phyloP scores from a whole-genome alignment of 1,140 invertebrate genomes.

The Cyclargus thomasi region DNA sequence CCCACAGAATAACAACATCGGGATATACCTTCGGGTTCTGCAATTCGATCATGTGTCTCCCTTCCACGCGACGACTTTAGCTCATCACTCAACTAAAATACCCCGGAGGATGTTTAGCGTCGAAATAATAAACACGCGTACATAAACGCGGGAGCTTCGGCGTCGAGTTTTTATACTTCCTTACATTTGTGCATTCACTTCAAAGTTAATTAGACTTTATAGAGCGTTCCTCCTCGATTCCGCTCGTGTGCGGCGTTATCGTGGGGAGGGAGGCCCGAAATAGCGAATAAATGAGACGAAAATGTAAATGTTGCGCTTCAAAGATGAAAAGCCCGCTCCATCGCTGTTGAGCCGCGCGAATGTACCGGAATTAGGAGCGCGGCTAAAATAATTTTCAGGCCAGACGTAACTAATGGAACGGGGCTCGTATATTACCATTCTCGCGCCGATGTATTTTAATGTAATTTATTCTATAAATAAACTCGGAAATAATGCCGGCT shows the following conservation, averaged over 20 bases:
- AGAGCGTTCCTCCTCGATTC: conserved; percentile 73
- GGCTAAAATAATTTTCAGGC: conserved; percentile 67
- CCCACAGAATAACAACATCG: conserved; percentile 62
- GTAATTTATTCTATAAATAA: conserved; percentile 16
- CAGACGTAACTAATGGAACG: conserved; percentile 47
- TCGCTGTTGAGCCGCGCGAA: conserved; percentile 68
- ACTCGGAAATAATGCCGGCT: background rate
- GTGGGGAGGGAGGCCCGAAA: conserved; percentile 56
- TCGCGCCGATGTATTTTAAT: conserved; percentile 12
- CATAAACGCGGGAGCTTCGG: conserved; percentile 22
- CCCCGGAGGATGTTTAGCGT: conserved; percentile 46
- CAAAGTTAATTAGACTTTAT: conserved; percentile 74
- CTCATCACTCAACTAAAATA: conserved; percentile 6
- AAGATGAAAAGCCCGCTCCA: conserved; percentile 72
- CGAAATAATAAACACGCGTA: conserved; percentile 10
- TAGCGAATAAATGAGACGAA: conserved; percentile 75
- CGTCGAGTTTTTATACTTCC: conserved; percentile 61
- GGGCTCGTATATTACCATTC: conserved; percentile 19
- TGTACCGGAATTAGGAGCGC: conserved; percentile 70
- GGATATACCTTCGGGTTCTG: conserved; percentile 59
- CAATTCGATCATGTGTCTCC: conserved; percentile 63
- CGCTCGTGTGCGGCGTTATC: conserved; percentile 50
- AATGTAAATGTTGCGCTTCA: conserved; percentile 74
- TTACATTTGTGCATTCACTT: conserved; percentile 70
- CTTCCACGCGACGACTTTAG: conserved; percentile 45